Percentiles rank a stretch among this genome's conserved stretches.
Conservation (phyloP, 2,888 invertebrate species). For the Rhabditoides inermis region DNA sequence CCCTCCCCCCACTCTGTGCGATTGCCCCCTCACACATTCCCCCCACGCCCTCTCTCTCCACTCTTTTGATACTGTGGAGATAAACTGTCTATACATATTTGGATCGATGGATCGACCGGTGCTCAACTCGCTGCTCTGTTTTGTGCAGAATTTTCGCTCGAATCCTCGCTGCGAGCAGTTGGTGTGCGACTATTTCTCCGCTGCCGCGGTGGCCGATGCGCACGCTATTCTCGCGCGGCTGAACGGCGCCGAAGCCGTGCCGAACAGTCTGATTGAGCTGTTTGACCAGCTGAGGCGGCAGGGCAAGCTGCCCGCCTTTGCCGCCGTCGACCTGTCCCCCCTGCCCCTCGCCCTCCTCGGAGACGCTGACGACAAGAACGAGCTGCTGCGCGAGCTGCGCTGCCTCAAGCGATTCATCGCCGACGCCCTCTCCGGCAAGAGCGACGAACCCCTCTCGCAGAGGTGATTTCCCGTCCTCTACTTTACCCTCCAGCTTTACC, state of each 20-base stretch:
- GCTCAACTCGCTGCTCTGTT: constrained; percentile 41
- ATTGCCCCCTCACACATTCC: not conserved
- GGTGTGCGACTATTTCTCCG: constrained; percentile 8
- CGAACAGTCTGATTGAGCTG: not conserved
- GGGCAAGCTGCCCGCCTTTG: constrained; percentile 22
- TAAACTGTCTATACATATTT: too few species aligned
- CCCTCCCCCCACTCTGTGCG: not conserved
- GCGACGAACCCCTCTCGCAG: constrained; percentile 2
- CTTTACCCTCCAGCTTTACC: too few species aligned
- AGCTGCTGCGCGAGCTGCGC: constrained; percentile 7
- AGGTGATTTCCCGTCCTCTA: too few species aligned
- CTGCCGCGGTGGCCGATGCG: constrained; percentile 5
- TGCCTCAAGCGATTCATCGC: constrained; percentile 5
- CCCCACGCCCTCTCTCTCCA: not conserved
- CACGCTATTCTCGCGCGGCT: not conserved
- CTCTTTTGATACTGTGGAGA: not conserved
- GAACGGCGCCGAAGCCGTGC: not conserved
- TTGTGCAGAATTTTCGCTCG: constrained; percentile 24
- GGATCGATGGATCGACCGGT: constrained; percentile 31
- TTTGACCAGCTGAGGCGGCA: not conserved
- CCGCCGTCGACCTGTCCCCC: constrained; percentile 26
- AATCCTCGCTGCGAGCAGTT: constrained; percentile 4
- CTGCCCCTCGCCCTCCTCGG: constrained; percentile 25
- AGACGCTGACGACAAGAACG: constrained; percentile 4
- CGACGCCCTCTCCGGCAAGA: constrained; percentile 4